Conservation (phyloP, 2,113 vertebrate species). For the Dicentrarchus labrax region DNA sequence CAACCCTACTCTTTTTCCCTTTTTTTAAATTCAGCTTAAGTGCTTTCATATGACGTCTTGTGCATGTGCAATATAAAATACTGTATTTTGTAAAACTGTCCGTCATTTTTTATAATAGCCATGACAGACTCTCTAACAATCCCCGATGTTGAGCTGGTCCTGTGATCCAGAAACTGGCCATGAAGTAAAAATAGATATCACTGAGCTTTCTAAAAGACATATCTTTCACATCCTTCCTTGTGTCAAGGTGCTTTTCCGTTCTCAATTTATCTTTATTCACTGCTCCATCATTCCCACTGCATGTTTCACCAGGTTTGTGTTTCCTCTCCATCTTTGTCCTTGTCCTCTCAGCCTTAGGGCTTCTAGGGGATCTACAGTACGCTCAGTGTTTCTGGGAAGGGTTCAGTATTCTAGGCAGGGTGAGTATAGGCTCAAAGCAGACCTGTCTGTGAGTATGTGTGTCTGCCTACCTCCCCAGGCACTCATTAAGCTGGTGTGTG, state of each 20-base stretch:
- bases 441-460: constrained; percentile 58
- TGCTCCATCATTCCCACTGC: constrained; percentile 31
- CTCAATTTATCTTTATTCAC: constrained; percentile 33
- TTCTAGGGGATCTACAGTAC: constrained; percentile 51
- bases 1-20: not conserved
- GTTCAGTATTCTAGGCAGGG: constrained; percentile 63
- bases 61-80: too few relatives aligned
- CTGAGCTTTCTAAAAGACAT: constrained; percentile 24
- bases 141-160: not conserved
- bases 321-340: constrained; percentile 55
- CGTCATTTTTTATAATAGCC: not conserved
- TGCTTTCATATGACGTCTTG: not conserved
- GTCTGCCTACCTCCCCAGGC: constrained; percentile 72
- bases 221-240: not conserved
- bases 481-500: constrained; percentile 77
- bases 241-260: constrained; percentile 34
- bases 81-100: not conserved
- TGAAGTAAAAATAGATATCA: constrained; percentile 14
- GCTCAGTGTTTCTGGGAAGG: constrained; percentile 53
- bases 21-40: not conserved
- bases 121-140: not conserved
- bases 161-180: constrained; percentile 7
- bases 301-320: constrained; percentile 8
- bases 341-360: constrained; percentile 61
- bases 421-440: constrained; percentile 65